phyloP scores from a whole-genome alignment of 2,113 vertebrate species.

The Tachuris rubrigastra region DNA sequence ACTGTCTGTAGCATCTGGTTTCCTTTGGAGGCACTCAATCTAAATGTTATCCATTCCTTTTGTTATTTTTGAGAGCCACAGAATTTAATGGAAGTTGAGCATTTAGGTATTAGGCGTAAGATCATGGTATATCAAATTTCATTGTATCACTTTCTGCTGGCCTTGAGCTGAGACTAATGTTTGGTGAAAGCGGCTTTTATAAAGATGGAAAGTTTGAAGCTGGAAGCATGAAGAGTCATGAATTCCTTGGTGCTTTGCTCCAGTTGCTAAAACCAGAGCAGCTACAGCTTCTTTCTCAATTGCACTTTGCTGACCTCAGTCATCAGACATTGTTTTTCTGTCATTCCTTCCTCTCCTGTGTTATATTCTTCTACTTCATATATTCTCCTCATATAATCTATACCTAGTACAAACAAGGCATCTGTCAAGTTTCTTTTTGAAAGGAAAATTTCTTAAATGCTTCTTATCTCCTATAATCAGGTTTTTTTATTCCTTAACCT shows the following conservation, averaged over 20 bases:
- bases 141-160: conserved; percentile 9
- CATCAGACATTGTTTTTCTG: background rate
- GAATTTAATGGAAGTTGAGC: background rate
- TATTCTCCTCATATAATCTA: background rate
- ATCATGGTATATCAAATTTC: background rate
- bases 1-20: background rate
- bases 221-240: background rate
- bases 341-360: background rate
- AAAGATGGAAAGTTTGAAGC: conserved; percentile 1
- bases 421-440: background rate
- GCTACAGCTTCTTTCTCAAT: background rate
- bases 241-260: conserved; percentile 23
- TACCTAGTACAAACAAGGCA: background rate
- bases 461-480: background rate
- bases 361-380: background rate
- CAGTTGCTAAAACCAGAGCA: conserved; percentile 13
- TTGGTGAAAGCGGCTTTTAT: conserved; percentile 34
- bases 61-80: background rate
- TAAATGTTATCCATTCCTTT: background rate
- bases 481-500: background rate
- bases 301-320: conserved; percentile 36
- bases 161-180: background rate
- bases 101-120: background rate
- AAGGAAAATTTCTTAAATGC: background rate
- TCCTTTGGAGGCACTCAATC: background rate